Percentiles rank a stretch among this genome's conserved stretches.
Evolutionary conservation across 2,888 invertebrate genomes (phyloP).

Genomic region (Amiota mariae): DNA sequence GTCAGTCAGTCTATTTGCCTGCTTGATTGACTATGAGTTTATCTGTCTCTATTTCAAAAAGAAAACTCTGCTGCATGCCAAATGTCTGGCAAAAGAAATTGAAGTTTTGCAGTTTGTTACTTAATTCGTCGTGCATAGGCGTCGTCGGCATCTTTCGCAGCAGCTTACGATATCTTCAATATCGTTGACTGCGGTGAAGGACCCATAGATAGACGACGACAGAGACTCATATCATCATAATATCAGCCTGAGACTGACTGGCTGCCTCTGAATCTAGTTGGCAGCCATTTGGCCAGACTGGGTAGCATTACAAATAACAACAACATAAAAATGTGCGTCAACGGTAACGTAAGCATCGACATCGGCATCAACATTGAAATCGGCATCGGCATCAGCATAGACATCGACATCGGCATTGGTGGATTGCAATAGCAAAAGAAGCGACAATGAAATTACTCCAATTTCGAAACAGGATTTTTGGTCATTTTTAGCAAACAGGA

Average conservation of each 20-base stretch:
- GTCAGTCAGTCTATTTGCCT: no score
- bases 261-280: not conserved
- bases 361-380: not conserved
- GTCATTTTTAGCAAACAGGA: conserved; percentile 68
- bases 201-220: not conserved
- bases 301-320: not conserved
- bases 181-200: not conserved
- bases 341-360: not conserved
- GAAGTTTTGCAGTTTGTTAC: conserved; percentile 51
- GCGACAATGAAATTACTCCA: conserved; percentile 64
- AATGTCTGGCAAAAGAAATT: not conserved
- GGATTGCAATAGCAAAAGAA: not conserved
- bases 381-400: not conserved
- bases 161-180: not conserved
- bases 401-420: conserved; percentile 30
- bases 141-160: conserved; percentile 22
- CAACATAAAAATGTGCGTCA: not conserved
- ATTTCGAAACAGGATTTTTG: conserved; percentile 67
- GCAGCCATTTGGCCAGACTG: not conserved
- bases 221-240: not conserved
- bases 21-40: no score
- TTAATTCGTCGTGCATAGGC: conserved; percentile 55
- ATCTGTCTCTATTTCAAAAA: no score
- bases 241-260: not conserved
- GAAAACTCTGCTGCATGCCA: conserved; percentile 60